phyloP scores from a whole-genome alignment of 2,113 vertebrate genomes.

The Amphilophus citrinellus region DNA sequence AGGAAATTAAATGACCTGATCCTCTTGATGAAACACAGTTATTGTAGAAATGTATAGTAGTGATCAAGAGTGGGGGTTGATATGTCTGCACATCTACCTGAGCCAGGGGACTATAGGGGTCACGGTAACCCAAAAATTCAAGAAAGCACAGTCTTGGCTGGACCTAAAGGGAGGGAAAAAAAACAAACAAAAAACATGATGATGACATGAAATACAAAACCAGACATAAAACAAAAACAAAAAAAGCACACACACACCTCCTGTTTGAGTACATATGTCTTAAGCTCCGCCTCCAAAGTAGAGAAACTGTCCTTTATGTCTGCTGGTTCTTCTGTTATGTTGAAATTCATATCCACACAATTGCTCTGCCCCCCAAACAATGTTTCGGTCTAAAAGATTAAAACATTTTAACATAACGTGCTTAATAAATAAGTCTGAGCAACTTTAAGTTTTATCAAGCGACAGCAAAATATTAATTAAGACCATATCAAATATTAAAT shows the following conservation, averaged over 20 bases:
- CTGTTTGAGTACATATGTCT: constrained; percentile 64
- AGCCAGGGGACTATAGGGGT: constrained; percentile 52
- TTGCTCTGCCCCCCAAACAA: constrained; percentile 53
- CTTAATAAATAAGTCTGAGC: neutral
- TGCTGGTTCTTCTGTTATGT: constrained; percentile 2
- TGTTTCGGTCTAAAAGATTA: neutral
- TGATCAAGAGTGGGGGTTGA: constrained; percentile 11
- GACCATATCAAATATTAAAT: neutral
- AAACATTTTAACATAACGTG: neutral
- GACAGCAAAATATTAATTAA: neutral
- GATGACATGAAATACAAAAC: neutral
- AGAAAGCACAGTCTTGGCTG: constrained; percentile 71
- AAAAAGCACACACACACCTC: constrained; percentile 57
- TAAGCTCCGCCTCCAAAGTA: constrained; percentile 71
- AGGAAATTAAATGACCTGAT: constrained; percentile 82
- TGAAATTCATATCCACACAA: constrained; percentile 45
- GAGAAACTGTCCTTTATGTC: constrained; percentile 34
- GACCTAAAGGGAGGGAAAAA: constrained; percentile 51
- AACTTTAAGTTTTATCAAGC: neutral
- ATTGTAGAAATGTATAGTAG: constrained; percentile 56
- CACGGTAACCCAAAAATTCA: constrained; percentile 70
- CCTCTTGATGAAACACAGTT: constrained; percentile 71
- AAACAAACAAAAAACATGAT: constrained; percentile 10
- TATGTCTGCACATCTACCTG: constrained; percentile 70
- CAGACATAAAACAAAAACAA: neutral